phyloP scores from a whole-genome alignment of 1,140 invertebrate species.

The Drosophila pseudoobscura region DNA sequence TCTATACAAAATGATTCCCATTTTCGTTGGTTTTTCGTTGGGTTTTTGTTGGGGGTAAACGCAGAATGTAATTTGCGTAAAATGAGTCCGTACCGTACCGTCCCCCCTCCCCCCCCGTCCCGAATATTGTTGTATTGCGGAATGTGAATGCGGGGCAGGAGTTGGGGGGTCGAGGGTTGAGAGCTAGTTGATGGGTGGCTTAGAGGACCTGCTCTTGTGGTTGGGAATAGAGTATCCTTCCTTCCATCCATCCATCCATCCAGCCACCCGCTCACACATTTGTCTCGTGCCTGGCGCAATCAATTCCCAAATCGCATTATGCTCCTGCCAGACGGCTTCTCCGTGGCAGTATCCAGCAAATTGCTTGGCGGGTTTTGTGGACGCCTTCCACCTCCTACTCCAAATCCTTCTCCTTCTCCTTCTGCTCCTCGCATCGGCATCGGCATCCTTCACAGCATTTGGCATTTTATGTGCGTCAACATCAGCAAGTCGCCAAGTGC shows the following conservation, averaged over 20 bases:
- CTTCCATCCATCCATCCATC: background rate
- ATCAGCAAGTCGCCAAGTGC: slow-evolving; percentile 73
- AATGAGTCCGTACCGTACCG: slow-evolving; percentile 39
- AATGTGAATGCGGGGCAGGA: background rate
- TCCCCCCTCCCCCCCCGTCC: background rate
- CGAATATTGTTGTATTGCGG: no score
- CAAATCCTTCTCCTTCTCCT: slow-evolving; percentile 21
- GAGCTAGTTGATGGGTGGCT: background rate
- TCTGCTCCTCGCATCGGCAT: background rate
- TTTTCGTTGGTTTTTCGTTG: slow-evolving; percentile 29
- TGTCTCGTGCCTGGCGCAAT: slow-evolving; percentile 70
- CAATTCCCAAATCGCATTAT: slow-evolving; percentile 80
- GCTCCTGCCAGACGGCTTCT: slow-evolving; percentile 19
- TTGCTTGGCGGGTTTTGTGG: slow-evolving; percentile 51
- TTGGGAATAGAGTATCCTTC: no score
- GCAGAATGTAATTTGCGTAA: slow-evolving; percentile 76
- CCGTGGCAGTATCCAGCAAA: slow-evolving; percentile 38
- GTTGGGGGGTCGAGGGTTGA: slow-evolving; percentile 11
- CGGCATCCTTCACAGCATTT: slow-evolving; percentile 44
- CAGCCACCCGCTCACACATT: slow-evolving; percentile 42
- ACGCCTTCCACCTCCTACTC: slow-evolving; percentile 15
- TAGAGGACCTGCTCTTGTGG: no score
- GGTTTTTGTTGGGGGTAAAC: slow-evolving; percentile 33
- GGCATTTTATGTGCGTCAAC: slow-evolving; percentile 78
- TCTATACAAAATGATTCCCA: slow-evolving; percentile 42